These are phyloP conservation scores for Isurus oxyrinchus DNA, from an alignment of 2,113 vertebrate genomes.

Conservation along the genomic window DNA sequence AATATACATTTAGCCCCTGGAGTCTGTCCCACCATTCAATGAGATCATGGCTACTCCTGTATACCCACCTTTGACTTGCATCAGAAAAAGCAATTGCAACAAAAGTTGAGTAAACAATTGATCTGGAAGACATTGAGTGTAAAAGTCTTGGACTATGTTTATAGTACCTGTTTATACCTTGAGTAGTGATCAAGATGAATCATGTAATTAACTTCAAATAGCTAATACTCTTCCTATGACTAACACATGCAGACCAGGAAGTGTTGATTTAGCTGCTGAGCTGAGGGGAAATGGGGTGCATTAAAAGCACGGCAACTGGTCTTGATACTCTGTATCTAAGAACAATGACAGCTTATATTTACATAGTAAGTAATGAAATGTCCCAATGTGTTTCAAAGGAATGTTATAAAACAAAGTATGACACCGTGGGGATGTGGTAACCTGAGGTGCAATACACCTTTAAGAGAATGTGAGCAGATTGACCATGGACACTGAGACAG, in stretches of 20 bases:
- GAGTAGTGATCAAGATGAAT: neutral
- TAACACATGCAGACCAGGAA: no score
- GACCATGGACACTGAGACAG: no score
- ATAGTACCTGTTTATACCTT: neutral
- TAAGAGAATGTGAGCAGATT: no score
- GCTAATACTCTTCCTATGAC: neutral
- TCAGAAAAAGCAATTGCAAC: neutral
- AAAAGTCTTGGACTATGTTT: neutral
- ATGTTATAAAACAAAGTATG: no score
- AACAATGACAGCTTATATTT: neutral
- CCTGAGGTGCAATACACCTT: no score
- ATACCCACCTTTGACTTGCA: neutral
- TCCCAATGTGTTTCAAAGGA: no score
- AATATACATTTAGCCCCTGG: no score
- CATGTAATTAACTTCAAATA: neutral
- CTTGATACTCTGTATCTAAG: neutral
- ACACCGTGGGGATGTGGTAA: no score
- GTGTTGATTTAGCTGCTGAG: neutral
- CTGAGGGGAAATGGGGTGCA: neutral
- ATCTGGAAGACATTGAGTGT: neutral
- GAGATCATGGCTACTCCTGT: no score
- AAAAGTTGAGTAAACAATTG: neutral
- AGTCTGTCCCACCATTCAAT: no score
- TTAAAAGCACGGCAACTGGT: neutral
- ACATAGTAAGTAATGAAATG: no score